These are phyloP conservation scores for Catharus bicknelli DNA, from an alignment of 2,113 vertebrate genomes.

Conservation along the genomic window DNA sequence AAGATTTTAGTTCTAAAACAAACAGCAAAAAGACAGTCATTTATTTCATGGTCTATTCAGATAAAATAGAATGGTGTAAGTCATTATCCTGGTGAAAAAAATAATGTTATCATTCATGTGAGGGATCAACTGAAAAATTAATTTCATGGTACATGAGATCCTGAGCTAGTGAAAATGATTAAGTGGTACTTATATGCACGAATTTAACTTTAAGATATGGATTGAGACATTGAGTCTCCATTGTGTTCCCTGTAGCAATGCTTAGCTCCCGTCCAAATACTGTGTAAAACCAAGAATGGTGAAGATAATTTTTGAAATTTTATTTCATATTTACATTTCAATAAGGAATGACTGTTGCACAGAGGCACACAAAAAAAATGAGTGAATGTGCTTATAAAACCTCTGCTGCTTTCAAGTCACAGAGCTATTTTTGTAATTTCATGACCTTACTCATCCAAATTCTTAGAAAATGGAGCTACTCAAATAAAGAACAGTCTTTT, in stretches of 20 bases:
- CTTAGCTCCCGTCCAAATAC: neutral
- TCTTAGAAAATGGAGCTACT: neutral
- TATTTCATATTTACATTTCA: neutral
- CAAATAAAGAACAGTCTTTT: neutral
- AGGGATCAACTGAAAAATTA: slow-evolving; percentile 42
- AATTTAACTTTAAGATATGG: slow-evolving; percentile 5
- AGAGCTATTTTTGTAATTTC: neutral
- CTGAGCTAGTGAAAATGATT: slow-evolving; percentile 10
- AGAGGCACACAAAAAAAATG: neutral
- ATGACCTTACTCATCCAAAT: neutral
- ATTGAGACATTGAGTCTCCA: neutral
- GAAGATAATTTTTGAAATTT: neutral
- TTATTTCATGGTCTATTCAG: neutral
- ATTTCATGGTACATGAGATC: slow-evolving; percentile 41
- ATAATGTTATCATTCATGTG: slow-evolving; percentile 19
- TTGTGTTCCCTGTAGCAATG: neutral
- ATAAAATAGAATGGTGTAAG: neutral
- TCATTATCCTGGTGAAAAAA: slow-evolving; percentile 11
- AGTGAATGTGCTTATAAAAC: neutral
- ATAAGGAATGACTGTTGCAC: neutral
- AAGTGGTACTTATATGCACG: neutral
- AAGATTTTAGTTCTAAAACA: slow-evolving; percentile 33
- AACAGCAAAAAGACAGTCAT: neutral
- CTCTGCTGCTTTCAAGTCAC: neutral
- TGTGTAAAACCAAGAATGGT: neutral